Conservation (phyloP, 2,888 invertebrate species). For the Caprella mutica region DNA sequence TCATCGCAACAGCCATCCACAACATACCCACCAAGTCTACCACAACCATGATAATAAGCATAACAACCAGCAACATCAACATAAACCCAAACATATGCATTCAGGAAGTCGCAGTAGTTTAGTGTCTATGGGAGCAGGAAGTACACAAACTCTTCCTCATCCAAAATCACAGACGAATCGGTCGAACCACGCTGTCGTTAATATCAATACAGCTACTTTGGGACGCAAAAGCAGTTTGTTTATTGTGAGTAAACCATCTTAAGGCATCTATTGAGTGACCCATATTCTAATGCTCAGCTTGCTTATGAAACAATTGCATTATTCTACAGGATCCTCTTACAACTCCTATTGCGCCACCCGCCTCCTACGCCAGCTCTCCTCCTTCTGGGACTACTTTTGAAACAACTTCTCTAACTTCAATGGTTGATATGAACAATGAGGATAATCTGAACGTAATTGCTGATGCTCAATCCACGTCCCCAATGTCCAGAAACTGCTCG, state of each 20-base stretch:
- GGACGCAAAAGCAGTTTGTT: slow-evolving; percentile 27
- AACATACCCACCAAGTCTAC: not conserved
- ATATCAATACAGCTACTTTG: slow-evolving; percentile 25
- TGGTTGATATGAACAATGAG: slow-evolving; percentile 19
- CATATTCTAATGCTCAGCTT: too few relatives aligned
- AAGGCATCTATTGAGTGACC: not conserved
- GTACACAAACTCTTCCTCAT: slow-evolving; percentile 31
- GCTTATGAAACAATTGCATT: not conserved
- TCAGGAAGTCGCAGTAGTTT: slow-evolving; percentile 10
- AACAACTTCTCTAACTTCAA: too few relatives aligned
- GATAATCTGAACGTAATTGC: slow-evolving; percentile 23
- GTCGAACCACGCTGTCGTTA: not conserved
- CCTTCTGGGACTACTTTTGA: too few relatives aligned
- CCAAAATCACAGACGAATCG: slow-evolving; percentile 25
- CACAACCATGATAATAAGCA: too few relatives aligned
- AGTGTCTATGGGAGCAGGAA: slow-evolving; percentile 16
- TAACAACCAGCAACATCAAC: too few relatives aligned
- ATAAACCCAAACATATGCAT: too few relatives aligned
- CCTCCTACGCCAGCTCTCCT: slow-evolving; percentile 12
- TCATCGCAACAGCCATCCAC: not conserved
- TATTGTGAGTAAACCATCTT: slow-evolving; percentile 23
- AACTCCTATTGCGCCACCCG: slow-evolving; percentile 27
- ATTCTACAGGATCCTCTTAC: slow-evolving; percentile 22
- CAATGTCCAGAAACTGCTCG: slow-evolving; percentile 12
- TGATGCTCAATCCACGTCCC: slow-evolving; percentile 29